Evolutionary conservation across 2,113 vertebrate species (phyloP).

Genomic region (Ctenomys sociabilis): DNA sequence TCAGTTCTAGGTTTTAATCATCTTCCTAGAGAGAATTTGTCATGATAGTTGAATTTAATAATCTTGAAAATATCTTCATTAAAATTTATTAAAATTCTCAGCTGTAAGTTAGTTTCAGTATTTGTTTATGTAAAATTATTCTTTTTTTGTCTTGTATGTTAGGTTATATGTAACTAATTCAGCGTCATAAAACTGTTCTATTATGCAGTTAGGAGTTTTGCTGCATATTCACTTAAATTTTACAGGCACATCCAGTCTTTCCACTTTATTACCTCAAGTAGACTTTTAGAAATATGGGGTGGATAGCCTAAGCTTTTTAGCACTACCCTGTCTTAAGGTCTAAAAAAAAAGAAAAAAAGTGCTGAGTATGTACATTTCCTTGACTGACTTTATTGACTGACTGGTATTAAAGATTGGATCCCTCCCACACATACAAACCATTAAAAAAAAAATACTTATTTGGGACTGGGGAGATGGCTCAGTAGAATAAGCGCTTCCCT

Average conservation of each 20-base stretch:
- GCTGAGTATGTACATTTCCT: neutral
- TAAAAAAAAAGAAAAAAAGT: neutral
- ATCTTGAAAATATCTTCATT: neutral
- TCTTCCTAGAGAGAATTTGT: slow-evolving; percentile 16
- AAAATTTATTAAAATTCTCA: neutral
- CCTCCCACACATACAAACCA: neutral
- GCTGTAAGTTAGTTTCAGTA: neutral
- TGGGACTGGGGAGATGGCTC: no score
- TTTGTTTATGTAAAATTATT: slow-evolving; percentile 35
- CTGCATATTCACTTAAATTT: slow-evolving; percentile 21
- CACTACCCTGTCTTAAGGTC: neutral
- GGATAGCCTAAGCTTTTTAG: neutral
- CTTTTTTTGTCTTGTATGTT: slow-evolving; percentile 22
- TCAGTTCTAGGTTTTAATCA: neutral
- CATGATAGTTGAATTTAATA: neutral
- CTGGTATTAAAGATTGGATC: neutral
- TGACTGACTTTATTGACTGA: neutral
- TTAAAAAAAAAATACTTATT: neutral
- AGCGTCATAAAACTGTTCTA: neutral
- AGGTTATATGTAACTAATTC: slow-evolving; percentile 30
- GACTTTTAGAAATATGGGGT: slow-evolving; percentile 40
- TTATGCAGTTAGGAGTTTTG: neutral
- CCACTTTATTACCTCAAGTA: neutral
- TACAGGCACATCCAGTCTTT: neutral
- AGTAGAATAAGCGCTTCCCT: no score